phyloP scores from a whole-genome alignment of 2,888 invertebrate species.

The Gymnosoma rotundatum region DNA sequence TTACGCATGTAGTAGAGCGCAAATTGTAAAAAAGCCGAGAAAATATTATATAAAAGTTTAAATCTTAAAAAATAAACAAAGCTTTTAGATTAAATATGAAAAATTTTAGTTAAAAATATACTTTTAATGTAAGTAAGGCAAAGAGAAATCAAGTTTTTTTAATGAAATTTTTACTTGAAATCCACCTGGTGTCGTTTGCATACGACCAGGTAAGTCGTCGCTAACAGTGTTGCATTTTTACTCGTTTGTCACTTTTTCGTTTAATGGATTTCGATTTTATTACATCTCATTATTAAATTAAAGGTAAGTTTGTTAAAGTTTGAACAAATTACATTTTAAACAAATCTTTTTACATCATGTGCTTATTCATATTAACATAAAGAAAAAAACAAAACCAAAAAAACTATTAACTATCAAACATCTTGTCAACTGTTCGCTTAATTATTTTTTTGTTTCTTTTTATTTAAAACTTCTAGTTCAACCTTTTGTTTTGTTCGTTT shows the following conservation, averaged over 20 bases:
- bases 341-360: neutral
- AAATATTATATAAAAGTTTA: slow-evolving; percentile 5
- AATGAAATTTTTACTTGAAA: neutral
- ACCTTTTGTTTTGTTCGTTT: slow-evolving; percentile 61
- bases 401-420: slow-evolving; percentile 1
- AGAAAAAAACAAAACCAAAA: neutral
- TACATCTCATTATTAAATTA: neutral
- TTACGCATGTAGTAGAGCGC: slow-evolving; percentile 34
- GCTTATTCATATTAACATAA: neutral
- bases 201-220: slow-evolving; percentile 55
- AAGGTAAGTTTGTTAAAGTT: slow-evolving; percentile 40
- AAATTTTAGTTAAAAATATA: neutral
- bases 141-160: neutral
- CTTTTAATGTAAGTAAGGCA: neutral
- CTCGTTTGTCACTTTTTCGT: slow-evolving; percentile 24
- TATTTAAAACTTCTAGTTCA: slow-evolving; percentile 34
- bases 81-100: neutral
- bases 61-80: neutral
- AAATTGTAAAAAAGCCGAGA: slow-evolving; percentile 47
- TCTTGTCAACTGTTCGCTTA: slow-evolving; percentile 62
- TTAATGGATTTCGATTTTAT: slow-evolving; percentile 29
- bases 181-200: slow-evolving; percentile 50
- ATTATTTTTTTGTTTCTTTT: slow-evolving; percentile 22
- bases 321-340: neutral
- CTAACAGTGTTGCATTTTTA: slow-evolving; percentile 57